Evolutionary conservation across 2,888 invertebrate species (phyloP).

Genomic region (Synanthedon vespiformis): DNA sequence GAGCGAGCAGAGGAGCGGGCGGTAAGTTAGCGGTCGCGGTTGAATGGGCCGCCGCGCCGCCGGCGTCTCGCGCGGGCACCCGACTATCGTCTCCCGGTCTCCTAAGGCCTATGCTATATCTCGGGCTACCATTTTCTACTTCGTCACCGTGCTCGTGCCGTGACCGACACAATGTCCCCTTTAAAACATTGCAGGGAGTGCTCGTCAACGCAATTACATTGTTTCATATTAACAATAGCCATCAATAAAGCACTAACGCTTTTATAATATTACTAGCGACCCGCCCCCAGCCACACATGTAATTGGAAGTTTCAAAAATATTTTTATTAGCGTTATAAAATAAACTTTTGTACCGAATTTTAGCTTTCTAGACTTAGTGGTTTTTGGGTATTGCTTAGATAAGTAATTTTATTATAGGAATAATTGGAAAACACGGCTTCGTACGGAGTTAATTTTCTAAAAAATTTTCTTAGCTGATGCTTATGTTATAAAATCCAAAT

Average conservation of each 20-base stretch:
- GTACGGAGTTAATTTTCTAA: too few species aligned
- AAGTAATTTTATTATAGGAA: too few species aligned
- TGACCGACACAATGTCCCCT: constrained; percentile 29
- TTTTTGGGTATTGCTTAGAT: too few species aligned
- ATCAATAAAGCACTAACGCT: too few species aligned
- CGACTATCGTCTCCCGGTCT: too few species aligned
- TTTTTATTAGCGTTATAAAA: too few species aligned
- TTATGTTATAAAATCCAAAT: too few species aligned
- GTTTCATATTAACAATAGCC: background rate
- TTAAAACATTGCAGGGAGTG: constrained; percentile 20
- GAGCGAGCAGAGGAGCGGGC: constrained; percentile 13
- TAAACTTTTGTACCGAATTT: too few species aligned
- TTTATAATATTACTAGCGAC: background rate
- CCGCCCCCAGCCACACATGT: background rate
- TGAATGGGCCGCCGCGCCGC: constrained; percentile 39
- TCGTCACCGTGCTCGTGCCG: constrained; percentile 21
- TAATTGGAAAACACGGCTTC: too few species aligned
- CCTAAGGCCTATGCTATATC: background rate
- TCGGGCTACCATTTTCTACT: background rate
- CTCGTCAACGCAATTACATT: constrained; percentile 6
- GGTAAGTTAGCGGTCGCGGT: constrained; percentile 34
- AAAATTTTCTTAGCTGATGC: too few species aligned
- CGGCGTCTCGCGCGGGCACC: background rate
- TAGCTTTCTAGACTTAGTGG: too few species aligned
- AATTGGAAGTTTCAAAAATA: too few species aligned